These are phyloP conservation scores for Semotilus atromaculatus DNA, from an alignment of 2,797 vertebrate genomes.

Conservation along the genomic window DNA sequence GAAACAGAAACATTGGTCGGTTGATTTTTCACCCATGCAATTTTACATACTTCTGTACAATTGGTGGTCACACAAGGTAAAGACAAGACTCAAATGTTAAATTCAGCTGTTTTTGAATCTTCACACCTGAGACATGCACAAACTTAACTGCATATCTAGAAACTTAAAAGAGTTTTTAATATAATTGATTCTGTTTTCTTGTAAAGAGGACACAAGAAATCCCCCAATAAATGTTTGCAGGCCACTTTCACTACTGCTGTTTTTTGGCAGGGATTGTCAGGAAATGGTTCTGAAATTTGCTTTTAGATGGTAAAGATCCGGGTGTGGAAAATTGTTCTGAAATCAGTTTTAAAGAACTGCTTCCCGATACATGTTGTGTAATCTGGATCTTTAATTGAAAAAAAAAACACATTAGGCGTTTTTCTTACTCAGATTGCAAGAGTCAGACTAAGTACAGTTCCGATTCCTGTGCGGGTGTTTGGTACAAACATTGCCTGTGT, in stretches of 20 bases:
- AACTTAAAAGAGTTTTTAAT: neutral
- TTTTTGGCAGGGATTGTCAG: constrained; percentile 22
- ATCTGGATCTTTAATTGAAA: neutral
- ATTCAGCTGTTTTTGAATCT: neutral
- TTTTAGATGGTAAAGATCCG: neutral
- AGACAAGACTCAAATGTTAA: neutral
- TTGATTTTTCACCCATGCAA: neutral
- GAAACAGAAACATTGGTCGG: neutral
- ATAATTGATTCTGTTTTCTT: constrained; percentile 30
- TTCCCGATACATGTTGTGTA: neutral
- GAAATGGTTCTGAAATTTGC: neutral
- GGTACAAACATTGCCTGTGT: neutral
- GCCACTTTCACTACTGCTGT: constrained; percentile 37
- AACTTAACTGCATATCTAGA: neutral
- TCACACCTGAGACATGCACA: neutral
- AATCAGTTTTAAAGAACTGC: neutral
- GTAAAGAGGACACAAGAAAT: constrained; percentile 43
- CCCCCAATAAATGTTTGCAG: constrained; percentile 16
- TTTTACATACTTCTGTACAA: neutral
- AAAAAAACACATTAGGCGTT: neutral
- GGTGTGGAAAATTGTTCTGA: neutral
- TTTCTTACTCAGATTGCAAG: neutral
- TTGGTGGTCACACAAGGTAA: neutral
- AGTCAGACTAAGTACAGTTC: neutral
- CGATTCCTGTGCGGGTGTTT: neutral